Conservation (phyloP, 2,797 vertebrate genomes). For the Tokudaia muenninki region DNA sequence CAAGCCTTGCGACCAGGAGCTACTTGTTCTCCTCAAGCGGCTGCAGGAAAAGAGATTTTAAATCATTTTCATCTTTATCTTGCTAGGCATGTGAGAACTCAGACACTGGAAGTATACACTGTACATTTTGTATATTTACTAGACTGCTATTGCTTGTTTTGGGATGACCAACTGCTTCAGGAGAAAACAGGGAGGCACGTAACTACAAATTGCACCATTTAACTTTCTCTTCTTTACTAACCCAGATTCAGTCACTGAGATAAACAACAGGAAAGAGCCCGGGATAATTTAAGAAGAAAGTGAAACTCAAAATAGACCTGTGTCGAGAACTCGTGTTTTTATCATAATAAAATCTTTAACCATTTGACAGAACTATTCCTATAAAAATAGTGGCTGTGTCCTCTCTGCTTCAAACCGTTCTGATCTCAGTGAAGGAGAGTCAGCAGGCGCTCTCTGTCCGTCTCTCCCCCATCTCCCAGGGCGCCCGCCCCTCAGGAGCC, state of each 20-base stretch:
- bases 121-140: background rate
- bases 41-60: conserved; percentile 3
- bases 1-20: background rate
- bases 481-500: background rate
- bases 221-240: background rate
- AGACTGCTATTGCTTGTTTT: background rate
- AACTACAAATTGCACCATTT: background rate
- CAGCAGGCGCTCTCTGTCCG: background rate
- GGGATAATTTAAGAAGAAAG: conserved; percentile 48
- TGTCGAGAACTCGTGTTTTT: background rate
- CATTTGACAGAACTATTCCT: conserved; percentile 24
- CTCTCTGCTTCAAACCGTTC: background rate
- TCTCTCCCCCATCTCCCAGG: background rate
- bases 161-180: background rate
- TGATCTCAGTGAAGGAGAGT: background rate
- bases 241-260: background rate
- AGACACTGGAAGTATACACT: background rate
- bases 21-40: background rate
- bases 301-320: background rate
- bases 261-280: conserved; percentile 25
- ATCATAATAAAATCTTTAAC: background rate
- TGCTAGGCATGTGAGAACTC: background rate
- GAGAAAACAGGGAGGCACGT: background rate
- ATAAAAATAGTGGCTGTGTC: background rate
- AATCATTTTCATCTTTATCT: background rate